Percentiles rank a stretch among this genome's conserved stretches.
Evolutionary conservation across 1,140 invertebrate genomes (phyloP).

Genomic region (Diachasma alloeum): DNA sequence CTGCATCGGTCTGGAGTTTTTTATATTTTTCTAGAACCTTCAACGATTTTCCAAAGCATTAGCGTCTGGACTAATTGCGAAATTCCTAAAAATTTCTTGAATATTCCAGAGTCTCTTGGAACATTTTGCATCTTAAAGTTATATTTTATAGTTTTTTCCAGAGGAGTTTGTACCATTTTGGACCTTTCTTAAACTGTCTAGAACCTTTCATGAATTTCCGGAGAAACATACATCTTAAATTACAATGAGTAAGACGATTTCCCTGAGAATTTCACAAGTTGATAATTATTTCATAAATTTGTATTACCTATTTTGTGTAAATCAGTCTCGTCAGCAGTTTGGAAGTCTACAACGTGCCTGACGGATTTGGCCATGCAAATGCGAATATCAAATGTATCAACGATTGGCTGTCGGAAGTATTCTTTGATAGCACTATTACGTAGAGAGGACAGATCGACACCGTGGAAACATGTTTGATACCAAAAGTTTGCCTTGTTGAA

Average conservation of each 20-base stretch:
- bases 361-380: conserved; percentile 97
- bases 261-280: not conserved
- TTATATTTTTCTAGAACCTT: too few species aligned
- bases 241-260: not conserved
- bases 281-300: not conserved
- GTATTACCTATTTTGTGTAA: conserved; percentile 86
- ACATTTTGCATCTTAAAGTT: too few species aligned
- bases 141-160: too few species aligned
- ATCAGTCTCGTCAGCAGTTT: conserved; percentile 91
- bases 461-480: conserved; percentile 98
- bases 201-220: too few species aligned
- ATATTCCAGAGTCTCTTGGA: too few species aligned
- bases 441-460: conserved; percentile 92
- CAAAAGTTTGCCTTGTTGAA: conserved; percentile 99
- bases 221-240: too few species aligned
- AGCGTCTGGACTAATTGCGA: too few species aligned
- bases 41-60: too few species aligned
- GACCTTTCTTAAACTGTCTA: too few species aligned
- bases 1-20: too few species aligned
- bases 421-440: conserved; percentile 94
- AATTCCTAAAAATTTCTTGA: too few species aligned
- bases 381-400: conserved; percentile 98
- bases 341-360: conserved; percentile 95
- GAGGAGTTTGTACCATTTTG: too few species aligned
- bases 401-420: conserved; percentile 98